Evolutionary conservation across 2,888 invertebrate species (phyloP), one percentile per base, ranked within the genome.

Genomic region (Sericinus montela): DNA sequence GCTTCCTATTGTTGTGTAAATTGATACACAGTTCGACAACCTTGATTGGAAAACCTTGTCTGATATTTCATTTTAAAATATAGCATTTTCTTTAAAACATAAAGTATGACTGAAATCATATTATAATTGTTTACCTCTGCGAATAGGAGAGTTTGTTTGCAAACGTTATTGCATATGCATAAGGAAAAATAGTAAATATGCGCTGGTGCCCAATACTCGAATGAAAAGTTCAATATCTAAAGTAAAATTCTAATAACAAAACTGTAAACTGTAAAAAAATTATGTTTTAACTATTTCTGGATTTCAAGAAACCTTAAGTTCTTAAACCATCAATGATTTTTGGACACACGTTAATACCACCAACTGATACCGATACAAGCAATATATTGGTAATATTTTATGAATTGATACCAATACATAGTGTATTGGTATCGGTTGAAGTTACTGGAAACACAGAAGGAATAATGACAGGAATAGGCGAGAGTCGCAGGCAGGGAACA

Each of bases 1-100:
- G 63, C 68, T 68, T 69, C 78, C 74, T 77, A 77, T 76, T 82
- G 82, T 84, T 75, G 72, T 74, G 79, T 78, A 81, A 81, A 85
- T 84, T 80, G 84, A 79, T 69, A 67, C 54, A 48, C 52, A 57
- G 58, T 63, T 62, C n/a, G 25, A 45, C 9, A 5, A 29, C 16
- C 62, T 62, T 65, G 64, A 68, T 67, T 60, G 65, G 54, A 58
- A 41, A 55, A 58, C 30, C 43, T 52, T 57, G 56, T 56, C 63
- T 61, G 56, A 53, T 54, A 55, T 35, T 40, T 49, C 43, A 25
- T 25, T 25, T 44, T 13, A 35, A 6, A n/a, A 47, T 40, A 32
- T 1, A 32, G 11, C 1, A 44, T 40, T 36, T 16, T 29, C 40
- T 39, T 42, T 52, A 36, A 50, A 54, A 52, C 39, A 39, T 53